Percentiles rank a stretch among this genome's conserved stretches.
phyloP scores from a whole-genome alignment of 2,113 vertebrate species.

The Emydura subglobosa region DNA sequence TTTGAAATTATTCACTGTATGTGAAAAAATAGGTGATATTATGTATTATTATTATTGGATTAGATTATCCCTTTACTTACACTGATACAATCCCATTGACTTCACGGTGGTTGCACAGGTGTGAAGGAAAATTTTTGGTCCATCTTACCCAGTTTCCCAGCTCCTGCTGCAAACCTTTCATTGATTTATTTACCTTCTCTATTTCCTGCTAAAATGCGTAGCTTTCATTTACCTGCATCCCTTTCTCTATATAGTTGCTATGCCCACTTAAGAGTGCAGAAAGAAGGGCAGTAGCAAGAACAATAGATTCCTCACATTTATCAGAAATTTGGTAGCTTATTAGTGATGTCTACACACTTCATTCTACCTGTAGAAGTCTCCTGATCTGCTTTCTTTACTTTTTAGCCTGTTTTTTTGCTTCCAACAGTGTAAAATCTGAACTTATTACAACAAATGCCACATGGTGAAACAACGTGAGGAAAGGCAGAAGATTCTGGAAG shows the following conservation, averaged over 20 bases:
- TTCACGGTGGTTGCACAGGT: not conserved
- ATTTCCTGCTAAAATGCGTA: not conserved
- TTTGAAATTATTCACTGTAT: not conserved
- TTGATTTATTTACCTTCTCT: not conserved
- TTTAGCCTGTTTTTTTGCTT: not conserved
- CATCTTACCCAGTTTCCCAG: not conserved
- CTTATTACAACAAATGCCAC: not conserved
- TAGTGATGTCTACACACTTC: not conserved
- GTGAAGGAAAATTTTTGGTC: not conserved
- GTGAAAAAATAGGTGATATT: not conserved
- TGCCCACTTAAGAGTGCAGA: not conserved
- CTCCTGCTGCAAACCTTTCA: not conserved
- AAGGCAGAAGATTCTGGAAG: not conserved
- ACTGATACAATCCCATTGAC: not conserved
- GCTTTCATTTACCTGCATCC: not conserved
- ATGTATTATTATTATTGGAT: not conserved
- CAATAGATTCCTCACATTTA: not conserved
- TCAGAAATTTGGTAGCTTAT: not conserved
- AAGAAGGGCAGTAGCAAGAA: not conserved
- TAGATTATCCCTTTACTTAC: not conserved
- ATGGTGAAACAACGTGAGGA: not conserved
- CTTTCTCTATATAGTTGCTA: not conserved
- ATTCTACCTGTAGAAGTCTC: not conserved
- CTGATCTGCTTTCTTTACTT: not conserved
- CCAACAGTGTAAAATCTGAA: not conserved